Evolutionary conservation across 2,113 vertebrate species (phyloP).

Genomic region (Gnathonemus longibarbis): DNA sequence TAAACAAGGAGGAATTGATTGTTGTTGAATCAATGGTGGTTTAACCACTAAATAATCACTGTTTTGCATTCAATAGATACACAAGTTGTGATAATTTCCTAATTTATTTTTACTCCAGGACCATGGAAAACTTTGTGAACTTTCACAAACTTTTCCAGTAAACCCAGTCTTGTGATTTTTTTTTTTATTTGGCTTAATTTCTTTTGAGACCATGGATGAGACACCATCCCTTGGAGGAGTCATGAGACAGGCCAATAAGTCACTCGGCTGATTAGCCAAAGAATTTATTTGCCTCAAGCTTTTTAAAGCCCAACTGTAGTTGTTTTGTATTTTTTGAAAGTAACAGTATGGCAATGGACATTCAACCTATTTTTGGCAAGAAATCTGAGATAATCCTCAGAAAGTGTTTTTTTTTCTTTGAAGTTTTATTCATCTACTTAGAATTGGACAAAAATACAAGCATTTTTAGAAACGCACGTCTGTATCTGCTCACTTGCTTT

Average conservation of each 20-base stretch:
- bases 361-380: not conserved
- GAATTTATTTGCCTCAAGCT: slow-evolving; percentile 19
- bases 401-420: not conserved
- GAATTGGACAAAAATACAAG: not conserved
- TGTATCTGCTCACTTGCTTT: not conserved
- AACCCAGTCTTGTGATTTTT: slow-evolving; percentile 40
- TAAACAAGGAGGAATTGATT: not conserved
- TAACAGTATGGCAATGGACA: not conserved
- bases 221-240: slow-evolving; percentile 37
- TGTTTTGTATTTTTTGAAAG: slow-evolving; percentile 34
- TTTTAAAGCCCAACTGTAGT: slow-evolving; percentile 30
- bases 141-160: slow-evolving; percentile 8
- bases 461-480: not conserved
- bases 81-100: not conserved
- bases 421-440: not conserved
- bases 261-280: slow-evolving; percentile 33
- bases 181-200: slow-evolving; percentile 16
- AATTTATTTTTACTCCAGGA: not conserved
- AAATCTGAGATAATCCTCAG: not conserved
- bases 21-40: not conserved
- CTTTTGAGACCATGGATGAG: slow-evolving; percentile 18
- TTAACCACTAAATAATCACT: slow-evolving; percentile 14
- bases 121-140: not conserved
- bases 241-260: slow-evolving; percentile 51
- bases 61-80: slow-evolving; percentile 20